These are phyloP conservation scores for Diarsia brunnea DNA, from an alignment of 2,888 invertebrate genomes.

Conservation along the genomic window DNA sequence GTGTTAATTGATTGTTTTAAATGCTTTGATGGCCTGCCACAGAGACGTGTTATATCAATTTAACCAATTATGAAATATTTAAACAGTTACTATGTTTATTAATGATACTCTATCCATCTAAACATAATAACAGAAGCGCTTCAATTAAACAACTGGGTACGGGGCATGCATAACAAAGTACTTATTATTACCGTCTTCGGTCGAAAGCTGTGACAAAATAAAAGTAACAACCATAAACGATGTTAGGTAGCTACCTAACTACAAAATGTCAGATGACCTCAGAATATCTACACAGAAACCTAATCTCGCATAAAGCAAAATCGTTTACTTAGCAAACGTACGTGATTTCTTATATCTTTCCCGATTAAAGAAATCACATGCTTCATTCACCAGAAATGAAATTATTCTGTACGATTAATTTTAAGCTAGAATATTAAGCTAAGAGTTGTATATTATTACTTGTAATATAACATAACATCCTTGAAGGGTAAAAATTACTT, in stretches of 20 bases:
- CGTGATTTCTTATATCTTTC: too few species aligned
- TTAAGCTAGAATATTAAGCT: not conserved
- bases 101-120: not conserved
- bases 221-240: too few species aligned
- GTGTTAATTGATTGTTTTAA: constrained; percentile 57
- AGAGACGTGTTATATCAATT: constrained; percentile 11
- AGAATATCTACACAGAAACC: not conserved
- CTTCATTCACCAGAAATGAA: not conserved
- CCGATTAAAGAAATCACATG: not conserved
- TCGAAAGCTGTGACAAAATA: not conserved
- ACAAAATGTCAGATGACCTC: not conserved
- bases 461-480: too few species aligned
- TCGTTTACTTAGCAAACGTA: not conserved
- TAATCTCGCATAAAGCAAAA: not conserved
- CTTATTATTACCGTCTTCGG: not conserved
- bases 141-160: not conserved
- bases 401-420: not conserved
- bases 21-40: constrained; percentile 18
- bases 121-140: not conserved
- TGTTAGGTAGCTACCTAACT: too few species aligned
- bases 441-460: not conserved
- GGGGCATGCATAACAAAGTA: not conserved
- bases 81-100: not conserved
- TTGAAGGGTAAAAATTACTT: too few species aligned
- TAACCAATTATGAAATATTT: constrained; percentile 1